phyloP scores from a whole-genome alignment of 2,888 invertebrate genomes.

The Tromatobia lineatoria region DNA sequence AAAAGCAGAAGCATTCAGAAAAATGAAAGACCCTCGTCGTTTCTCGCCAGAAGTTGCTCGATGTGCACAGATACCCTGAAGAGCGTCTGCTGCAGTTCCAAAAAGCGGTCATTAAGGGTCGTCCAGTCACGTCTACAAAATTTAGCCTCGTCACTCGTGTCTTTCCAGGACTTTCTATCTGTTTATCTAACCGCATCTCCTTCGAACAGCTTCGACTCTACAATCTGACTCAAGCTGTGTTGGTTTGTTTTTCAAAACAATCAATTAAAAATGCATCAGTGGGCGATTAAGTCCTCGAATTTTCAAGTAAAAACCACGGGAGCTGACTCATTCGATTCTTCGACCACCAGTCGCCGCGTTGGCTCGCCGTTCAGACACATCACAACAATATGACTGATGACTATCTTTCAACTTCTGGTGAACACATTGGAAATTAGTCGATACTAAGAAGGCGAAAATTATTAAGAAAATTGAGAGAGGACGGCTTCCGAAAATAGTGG shows the following conservation, averaged over 20 bases:
- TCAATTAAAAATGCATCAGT: conserved; percentile 59
- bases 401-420: neutral
- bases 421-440: conserved; percentile 1
- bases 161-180: conserved; percentile 17
- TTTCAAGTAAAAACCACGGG: neutral
- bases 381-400: conserved; percentile 38
- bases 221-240: neutral
- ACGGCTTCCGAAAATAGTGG: neutral
- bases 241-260: conserved; percentile 55
- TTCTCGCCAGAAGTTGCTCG: conserved; percentile 39
- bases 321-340: conserved; percentile 23
- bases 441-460: neutral
- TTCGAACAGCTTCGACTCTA: neutral
- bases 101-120: conserved; percentile 56
- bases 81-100: conserved; percentile 29
- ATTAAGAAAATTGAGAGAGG: neutral
- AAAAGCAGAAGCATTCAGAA: conserved; percentile 41
- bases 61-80: conserved; percentile 33
- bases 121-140: conserved; percentile 43
- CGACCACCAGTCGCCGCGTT: neutral
- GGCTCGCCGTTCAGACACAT: neutral
- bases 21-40: conserved; percentile 54
- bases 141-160: conserved; percentile 54
- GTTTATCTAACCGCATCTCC: conserved; percentile 39
- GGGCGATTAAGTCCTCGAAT: conserved; percentile 40